These are phyloP conservation scores for Nilaparvata lugens DNA, from an alignment of 1,140 invertebrate species.

Conservation along the genomic window DNA sequence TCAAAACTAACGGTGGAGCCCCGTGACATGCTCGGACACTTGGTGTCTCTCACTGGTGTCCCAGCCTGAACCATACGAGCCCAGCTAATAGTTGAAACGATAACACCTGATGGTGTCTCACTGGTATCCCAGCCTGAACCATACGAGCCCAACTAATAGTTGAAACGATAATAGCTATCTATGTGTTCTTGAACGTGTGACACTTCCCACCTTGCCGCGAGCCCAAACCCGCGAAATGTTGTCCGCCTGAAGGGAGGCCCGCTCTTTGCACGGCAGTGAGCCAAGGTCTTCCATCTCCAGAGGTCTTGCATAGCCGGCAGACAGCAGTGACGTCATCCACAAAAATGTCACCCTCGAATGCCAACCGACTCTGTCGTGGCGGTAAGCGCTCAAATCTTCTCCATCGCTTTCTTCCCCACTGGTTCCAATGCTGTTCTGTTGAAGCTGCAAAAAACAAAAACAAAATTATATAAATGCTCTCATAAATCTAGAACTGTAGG, in stretches of 20 bases:
- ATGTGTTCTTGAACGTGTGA: neutral
- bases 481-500: too few species aligned
- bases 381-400: conserved; percentile 29
- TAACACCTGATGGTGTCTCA: too few species aligned
- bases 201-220: conserved; percentile 36
- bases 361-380: conserved; percentile 50
- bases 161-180: too few species aligned
- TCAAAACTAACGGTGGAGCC: too few species aligned
- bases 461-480: too few species aligned
- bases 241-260: conserved; percentile 41
- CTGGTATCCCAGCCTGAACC: too few species aligned
- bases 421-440: neutral
- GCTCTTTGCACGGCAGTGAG: conserved; percentile 53
- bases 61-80: too few species aligned
- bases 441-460: neutral
- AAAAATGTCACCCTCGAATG: conserved; percentile 65
- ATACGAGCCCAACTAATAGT: too few species aligned
- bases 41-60: too few species aligned
- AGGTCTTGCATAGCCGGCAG: conserved; percentile 51
- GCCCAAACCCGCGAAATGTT: conserved; percentile 43
- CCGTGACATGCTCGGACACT: too few species aligned
- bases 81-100: too few species aligned
- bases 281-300: conserved; percentile 61
- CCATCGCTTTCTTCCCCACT: neutral
- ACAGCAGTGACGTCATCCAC: conserved; percentile 61